Conservation (phyloP, 2,797 vertebrate species). For the Ctenopoma kingsleyae region DNA sequence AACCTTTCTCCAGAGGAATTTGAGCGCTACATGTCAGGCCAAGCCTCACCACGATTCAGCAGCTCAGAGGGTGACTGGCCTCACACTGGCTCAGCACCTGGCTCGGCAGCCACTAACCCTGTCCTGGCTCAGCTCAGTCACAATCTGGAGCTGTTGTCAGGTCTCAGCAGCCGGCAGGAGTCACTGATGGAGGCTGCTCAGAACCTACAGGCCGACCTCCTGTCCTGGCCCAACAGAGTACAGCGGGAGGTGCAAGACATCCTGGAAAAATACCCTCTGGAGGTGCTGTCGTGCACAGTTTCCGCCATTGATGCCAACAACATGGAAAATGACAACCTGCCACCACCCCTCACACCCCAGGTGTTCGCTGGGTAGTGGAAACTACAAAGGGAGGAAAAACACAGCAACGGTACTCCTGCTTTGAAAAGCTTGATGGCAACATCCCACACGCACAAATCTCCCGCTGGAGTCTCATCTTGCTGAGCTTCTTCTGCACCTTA, state of each 20-base stretch:
- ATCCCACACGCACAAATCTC: not conserved
- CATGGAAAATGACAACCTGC: slow-evolving; percentile 91
- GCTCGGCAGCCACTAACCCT: slow-evolving; percentile 46
- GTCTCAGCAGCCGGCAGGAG: slow-evolving; percentile 90
- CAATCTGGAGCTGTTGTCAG: slow-evolving; percentile 91
- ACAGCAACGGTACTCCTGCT: not conserved
- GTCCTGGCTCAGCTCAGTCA: slow-evolving; percentile 88
- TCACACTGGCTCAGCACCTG: slow-evolving; percentile 55
- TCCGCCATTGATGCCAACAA: slow-evolving; percentile 94
- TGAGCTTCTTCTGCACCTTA: slow-evolving; percentile 20
- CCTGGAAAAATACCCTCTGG: slow-evolving; percentile 91
- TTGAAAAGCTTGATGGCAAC: slow-evolving; percentile 10
- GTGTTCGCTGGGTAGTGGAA: slow-evolving; percentile 89
- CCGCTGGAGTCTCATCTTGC: not conserved
- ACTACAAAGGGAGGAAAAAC: not conserved
- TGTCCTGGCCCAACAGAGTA: slow-evolving; percentile 90
- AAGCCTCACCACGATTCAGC: slow-evolving; percentile 88
- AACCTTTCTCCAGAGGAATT: slow-evolving; percentile 96
- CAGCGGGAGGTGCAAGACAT: slow-evolving; percentile 90
- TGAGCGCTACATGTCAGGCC: slow-evolving; percentile 95
- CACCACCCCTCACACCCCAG: slow-evolving; percentile 92
- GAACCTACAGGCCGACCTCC: slow-evolving; percentile 90
- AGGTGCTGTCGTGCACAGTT: slow-evolving; percentile 85
- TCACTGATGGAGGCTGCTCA: slow-evolving; percentile 88
- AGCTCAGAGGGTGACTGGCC: slow-evolving; percentile 82